These are phyloP conservation scores for Pseudolaguvia tuberculata DNA, from an alignment of 2,113 vertebrate genomes.

Conservation along the genomic window DNA sequence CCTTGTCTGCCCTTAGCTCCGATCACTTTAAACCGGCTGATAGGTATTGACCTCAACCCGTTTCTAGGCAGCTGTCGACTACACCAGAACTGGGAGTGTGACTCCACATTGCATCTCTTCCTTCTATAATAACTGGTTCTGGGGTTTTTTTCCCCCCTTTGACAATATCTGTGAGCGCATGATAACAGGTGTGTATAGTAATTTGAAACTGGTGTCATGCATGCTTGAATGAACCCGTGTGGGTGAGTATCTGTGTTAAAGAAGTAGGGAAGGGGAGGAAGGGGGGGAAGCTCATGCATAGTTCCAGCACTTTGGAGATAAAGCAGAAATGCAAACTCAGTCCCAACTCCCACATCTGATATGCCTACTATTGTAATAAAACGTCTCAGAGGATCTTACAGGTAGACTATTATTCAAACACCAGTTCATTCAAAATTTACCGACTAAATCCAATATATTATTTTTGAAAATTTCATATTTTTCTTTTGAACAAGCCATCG, in stretches of 20 bases:
- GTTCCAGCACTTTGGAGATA: constrained; percentile 33
- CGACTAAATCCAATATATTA: background rate
- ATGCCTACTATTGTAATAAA: constrained; percentile 31
- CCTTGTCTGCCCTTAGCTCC: constrained; percentile 24
- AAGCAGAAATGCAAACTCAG: constrained; percentile 20
- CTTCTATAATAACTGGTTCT: background rate
- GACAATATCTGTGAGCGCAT: constrained; percentile 16
- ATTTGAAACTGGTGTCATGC: constrained; percentile 20
- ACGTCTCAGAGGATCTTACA: constrained; percentile 21
- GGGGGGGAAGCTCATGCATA: constrained; percentile 24
- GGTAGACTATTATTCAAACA: background rate
- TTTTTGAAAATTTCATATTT: background rate
- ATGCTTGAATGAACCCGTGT: constrained; percentile 26
- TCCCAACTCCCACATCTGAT: constrained; percentile 28
- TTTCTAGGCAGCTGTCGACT: constrained; percentile 14
- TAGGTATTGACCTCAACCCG: constrained; percentile 35
- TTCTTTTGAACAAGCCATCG: no score
- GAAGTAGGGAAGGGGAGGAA: background rate
- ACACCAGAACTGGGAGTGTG: background rate
- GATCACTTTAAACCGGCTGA: constrained; percentile 26
- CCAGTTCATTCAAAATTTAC: no score
- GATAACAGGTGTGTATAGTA: constrained; percentile 26
- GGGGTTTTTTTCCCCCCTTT: constrained; percentile 21
- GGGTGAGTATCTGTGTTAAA: constrained; percentile 1
- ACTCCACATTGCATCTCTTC: background rate